These are phyloP conservation scores for Drosophila histrio DNA, from an alignment of 2,888 invertebrate species.

Conservation along the genomic window DNA sequence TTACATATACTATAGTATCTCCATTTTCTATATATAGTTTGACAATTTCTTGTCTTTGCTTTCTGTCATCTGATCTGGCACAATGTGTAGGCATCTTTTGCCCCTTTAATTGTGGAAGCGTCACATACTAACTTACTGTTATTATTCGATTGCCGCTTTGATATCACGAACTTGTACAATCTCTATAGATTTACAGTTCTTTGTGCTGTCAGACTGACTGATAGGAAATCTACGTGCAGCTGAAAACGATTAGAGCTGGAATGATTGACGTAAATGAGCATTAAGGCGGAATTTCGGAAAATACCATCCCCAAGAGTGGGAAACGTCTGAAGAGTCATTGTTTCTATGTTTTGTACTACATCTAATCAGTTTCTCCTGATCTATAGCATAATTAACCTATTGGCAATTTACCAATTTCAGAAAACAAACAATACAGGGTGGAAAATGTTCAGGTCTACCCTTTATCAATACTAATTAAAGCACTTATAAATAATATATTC, in stretches of 20 bases:
- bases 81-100: constrained; percentile 19
- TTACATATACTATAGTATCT: neutral
- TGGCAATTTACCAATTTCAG: too few relatives aligned
- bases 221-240: constrained; percentile 1
- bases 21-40: neutral
- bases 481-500: too few relatives aligned
- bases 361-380: too few relatives aligned
- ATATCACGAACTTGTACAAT: neutral
- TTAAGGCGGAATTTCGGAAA: neutral
- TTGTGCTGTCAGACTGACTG: constrained; percentile 1
- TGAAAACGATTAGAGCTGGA: neutral
- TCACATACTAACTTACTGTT: constrained; percentile 24
- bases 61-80: constrained; percentile 8
- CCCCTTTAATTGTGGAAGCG: constrained; percentile 23
- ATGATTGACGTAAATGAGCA: neutral
- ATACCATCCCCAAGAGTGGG: neutral
- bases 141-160: constrained; percentile 14
- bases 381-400: too few relatives aligned
- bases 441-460: too few relatives aligned
- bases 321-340: neutral
- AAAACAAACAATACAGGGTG: too few relatives aligned
- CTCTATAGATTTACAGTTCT: constrained; percentile 10
- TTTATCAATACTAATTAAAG: too few relatives aligned
- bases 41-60: constrained; percentile 24
- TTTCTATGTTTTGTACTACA: too few relatives aligned